Base-by-base conservation (phyloP, 2,797 vertebrate genomes). In the Adrianichthys oophorus region DNA sequence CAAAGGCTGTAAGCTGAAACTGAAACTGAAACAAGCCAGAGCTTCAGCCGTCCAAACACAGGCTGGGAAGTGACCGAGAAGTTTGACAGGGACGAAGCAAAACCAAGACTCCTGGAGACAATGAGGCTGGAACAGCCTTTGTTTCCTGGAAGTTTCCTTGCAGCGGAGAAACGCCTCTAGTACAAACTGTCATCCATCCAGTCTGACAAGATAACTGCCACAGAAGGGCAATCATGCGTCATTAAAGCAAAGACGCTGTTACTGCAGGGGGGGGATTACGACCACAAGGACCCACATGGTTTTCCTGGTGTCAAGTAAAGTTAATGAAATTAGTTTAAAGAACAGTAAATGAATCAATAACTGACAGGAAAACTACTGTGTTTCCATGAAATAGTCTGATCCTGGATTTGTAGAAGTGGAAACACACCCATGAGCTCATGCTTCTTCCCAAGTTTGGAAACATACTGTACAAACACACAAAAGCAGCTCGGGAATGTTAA, bases 401-500 rank as follows among this genome's bases (percentile, higher is more conserved):
- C 23, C 43, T 53, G 68, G 48, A 60, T 60, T 58, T 40, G 48
- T 29, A 71, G 55, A 67, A 76, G 64, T 68, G 82, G 85, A 63
- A 37, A 54, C 74, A 64, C 73, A 42, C 67, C 41, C 37, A 66
- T 42, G 52, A 41, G 63, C 64, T 80, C 57, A 51, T 61, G 70
- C 77, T 66, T 65, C 70, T 78, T 26, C 6, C 26, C 56, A 43
- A 4, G 19, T 55, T 69, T 68, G 70, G 48, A 78, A 71, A 70
- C 15, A 40, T 5, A 5, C 66, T 51, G 1, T 0, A 53, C 24
- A 42, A 29, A 32, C 10, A 32, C 24, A 48, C 4, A 48, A 21
- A 24, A 16, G 55, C 45, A 16, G 15, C 17, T 47, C 40, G 74
- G 79, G 83, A 85, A 90, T 88, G 80, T 67, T 15, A 63, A 84